Evolutionary conservation across 2,113 vertebrate genomes (phyloP).

Genomic region (Poeciliopsis turrubarensis): DNA sequence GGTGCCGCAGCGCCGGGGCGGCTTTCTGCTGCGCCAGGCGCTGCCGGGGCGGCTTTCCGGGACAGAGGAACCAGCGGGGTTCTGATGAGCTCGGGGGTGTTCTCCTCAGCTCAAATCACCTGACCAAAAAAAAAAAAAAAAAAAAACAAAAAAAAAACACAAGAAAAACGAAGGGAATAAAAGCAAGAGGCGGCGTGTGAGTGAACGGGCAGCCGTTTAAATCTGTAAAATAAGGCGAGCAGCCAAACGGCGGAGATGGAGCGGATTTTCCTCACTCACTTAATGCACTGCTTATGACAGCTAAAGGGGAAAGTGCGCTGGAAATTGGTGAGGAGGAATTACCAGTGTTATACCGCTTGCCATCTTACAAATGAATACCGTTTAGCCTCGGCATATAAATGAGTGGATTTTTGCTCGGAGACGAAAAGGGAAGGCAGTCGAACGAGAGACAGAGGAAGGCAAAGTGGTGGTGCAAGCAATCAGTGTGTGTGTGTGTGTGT

Average conservation of each 20-base stretch:
- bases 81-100: constrained; percentile 57
- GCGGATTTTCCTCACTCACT: constrained; percentile 65
- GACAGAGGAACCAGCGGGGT: constrained; percentile 46
- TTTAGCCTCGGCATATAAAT: constrained; percentile 92
- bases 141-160: constrained; percentile 55
- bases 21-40: constrained; percentile 44
- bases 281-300: constrained; percentile 95
- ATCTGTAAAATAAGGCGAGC: constrained; percentile 81
- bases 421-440: constrained; percentile 50
- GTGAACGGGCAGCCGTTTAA: constrained; percentile 84
- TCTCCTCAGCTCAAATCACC: constrained; percentile 46
- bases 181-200: constrained; percentile 26
- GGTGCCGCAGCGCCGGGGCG: constrained; percentile 25
- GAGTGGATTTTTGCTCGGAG: constrained; percentile 85
- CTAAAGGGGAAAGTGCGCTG: constrained; percentile 82
- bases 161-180: constrained; percentile 4
- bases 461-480: constrained; percentile 72
- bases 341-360: constrained; percentile 85
- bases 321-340: constrained; percentile 91
- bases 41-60: constrained; percentile 46
- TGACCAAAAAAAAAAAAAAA: constrained; percentile 59
- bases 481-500: constrained; percentile 62
- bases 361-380: constrained; percentile 86
- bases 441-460: constrained; percentile 60
- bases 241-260: constrained; percentile 47